Conservation (phyloP, 92 coral and sea anemone genomes). For the Parazoanthus swiftii region DNA sequence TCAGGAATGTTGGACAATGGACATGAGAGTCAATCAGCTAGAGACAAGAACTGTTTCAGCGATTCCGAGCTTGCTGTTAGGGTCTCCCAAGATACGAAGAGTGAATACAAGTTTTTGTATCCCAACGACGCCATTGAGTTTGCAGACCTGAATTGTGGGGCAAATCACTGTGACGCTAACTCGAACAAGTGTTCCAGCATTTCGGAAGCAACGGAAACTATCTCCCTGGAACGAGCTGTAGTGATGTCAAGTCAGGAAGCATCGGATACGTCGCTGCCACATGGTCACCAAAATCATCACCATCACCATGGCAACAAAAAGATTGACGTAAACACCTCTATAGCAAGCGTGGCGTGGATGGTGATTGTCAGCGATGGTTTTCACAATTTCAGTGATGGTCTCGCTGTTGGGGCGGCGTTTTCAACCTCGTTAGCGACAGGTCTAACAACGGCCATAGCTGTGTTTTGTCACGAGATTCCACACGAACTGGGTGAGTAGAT, state of each 20-base stretch:
- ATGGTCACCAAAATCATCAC: slow-evolving; percentile 50
- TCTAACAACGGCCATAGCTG: slow-evolving; percentile 90
- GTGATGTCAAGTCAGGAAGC: background rate
- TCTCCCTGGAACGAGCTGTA: slow-evolving; percentile 28
- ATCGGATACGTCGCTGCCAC: slow-evolving; percentile 16
- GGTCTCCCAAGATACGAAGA: slow-evolving; percentile 20
- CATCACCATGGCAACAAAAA: slow-evolving; percentile 69
- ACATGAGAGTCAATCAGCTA: slow-evolving; percentile 11
- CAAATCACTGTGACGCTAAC: background rate
- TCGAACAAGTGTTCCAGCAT: slow-evolving; percentile 24
- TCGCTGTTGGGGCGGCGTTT: slow-evolving; percentile 96
- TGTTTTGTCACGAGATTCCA: slow-evolving; percentile 92
- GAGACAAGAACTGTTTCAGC: slow-evolving; percentile 56
- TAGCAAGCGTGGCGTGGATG: slow-evolving; percentile 99
- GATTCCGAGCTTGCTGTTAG: slow-evolving; percentile 55
- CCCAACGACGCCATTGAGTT: slow-evolving; percentile 30
- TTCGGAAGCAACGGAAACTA: slow-evolving; percentile 31
- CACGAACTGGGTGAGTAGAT: slow-evolving; percentile 78
- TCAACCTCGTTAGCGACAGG: slow-evolving; percentile 81
- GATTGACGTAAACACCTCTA: slow-evolving; percentile 53
- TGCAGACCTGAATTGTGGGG: background rate
- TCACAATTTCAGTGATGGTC: slow-evolving; percentile 95
- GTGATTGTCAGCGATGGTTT: slow-evolving; percentile 96
- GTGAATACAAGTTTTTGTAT: slow-evolving; percentile 11
- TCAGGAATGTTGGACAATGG: background rate